Evolutionary conservation across 2,888 invertebrate species (phyloP).

Genomic region (Amblyjoppa fuscipennis): DNA sequence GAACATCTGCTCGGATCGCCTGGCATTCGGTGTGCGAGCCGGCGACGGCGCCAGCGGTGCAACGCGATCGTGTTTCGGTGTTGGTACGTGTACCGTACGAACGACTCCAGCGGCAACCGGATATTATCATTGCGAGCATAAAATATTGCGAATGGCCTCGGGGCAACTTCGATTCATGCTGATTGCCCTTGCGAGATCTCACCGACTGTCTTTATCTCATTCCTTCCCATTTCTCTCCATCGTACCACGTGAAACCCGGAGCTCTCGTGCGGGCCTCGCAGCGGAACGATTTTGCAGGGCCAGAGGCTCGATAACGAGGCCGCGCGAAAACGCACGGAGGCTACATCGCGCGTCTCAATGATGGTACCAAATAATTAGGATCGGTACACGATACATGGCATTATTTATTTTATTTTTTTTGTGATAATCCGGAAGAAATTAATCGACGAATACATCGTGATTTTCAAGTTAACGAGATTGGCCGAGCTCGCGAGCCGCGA

Average conservation of each 20-base stretch:
- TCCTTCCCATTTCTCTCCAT: slow-evolving; percentile 29
- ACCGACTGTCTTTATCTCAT: slow-evolving; percentile 37
- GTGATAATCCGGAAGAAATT: slow-evolving; percentile 19
- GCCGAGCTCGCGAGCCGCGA: slow-evolving; percentile 20
- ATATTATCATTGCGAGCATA: slow-evolving; percentile 72
- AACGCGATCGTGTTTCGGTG: slow-evolving; percentile 69
- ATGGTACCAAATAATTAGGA: background rate
- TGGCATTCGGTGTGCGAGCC: slow-evolving; percentile 20
- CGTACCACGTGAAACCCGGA: slow-evolving; percentile 2
- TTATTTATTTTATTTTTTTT: background rate
- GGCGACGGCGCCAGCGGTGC: slow-evolving; percentile 51
- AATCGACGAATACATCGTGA: slow-evolving; percentile 35
- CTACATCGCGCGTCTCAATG: background rate
- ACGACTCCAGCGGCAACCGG: slow-evolving; percentile 66
- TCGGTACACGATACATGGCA: background rate
- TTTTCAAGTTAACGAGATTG: slow-evolving; percentile 45
- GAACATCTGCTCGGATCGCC: slow-evolving; percentile 69
- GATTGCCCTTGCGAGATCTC: slow-evolving; percentile 69
- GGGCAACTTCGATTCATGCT: slow-evolving; percentile 69
- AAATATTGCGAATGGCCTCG: slow-evolving; percentile 71
- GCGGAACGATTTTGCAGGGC: slow-evolving; percentile 32
- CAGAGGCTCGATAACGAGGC: slow-evolving; percentile 50
- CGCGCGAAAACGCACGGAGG: slow-evolving; percentile 15
- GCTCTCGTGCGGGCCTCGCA: slow-evolving; percentile 28
- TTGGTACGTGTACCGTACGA: slow-evolving; percentile 53